Percentiles rank a stretch among this genome's conserved stretches.
Conservation (phyloP, 92 coral and sea anemone genomes). For the Galaxea fascicularis region DNA sequence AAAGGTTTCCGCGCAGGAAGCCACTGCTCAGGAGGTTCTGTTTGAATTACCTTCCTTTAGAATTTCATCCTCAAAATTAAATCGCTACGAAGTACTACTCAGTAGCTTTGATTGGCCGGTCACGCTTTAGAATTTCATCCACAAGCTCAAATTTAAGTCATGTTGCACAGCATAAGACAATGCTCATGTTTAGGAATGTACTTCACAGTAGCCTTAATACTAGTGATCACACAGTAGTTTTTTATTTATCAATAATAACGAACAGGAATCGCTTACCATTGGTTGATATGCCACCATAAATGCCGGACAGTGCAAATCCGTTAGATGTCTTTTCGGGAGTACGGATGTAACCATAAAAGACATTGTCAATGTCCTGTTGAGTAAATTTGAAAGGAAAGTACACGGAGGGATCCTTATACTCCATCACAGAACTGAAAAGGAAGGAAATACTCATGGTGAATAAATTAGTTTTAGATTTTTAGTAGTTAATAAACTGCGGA, state of each 20-base stretch:
- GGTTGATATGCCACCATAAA: conserved; percentile 26
- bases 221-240: too few species aligned
- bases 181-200: too few species aligned
- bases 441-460: background rate
- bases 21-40: background rate
- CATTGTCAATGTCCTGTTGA: conserved; percentile 95
- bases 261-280: conserved; percentile 5
- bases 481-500: background rate
- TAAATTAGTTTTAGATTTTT: background rate
- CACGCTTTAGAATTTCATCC: too few species aligned
- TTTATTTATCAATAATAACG: too few species aligned
- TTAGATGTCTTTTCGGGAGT: conserved; percentile 78
- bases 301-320: conserved; percentile 93
- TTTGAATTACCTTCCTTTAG: background rate
- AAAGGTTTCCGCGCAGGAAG: background rate
- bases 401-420: conserved; percentile 62
- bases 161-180: too few species aligned
- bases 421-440: conserved; percentile 49
- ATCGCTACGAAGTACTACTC: too few species aligned
- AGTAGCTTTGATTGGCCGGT: too few species aligned
- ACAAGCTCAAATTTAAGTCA: too few species aligned
- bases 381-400: conserved; percentile 78
- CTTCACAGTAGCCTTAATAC: too few species aligned
- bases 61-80: too few species aligned
- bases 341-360: conserved; percentile 90